A percentile compares a stretch with the other conserved stretches of the same genome.
Evolutionary conservation across 2,888 invertebrate species (phyloP).

Genomic region (Phyllotreta striolata): DNA sequence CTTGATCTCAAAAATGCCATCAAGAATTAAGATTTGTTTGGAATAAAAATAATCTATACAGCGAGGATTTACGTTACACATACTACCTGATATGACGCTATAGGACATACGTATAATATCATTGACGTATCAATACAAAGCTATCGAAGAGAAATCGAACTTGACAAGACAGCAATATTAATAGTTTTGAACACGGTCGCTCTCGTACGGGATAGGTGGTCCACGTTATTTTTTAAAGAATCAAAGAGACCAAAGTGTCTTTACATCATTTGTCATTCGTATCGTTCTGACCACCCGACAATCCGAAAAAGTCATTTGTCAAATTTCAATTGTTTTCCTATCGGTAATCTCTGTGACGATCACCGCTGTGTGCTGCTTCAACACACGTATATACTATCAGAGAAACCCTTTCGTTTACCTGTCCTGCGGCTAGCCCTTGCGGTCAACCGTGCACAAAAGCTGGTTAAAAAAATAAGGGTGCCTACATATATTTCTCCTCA

Average conservation of each 20-base stretch:
- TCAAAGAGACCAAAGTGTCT: constrained; percentile 53
- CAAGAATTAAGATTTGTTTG: no score
- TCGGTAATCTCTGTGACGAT: constrained; percentile 18
- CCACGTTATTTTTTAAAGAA: constrained; percentile 51
- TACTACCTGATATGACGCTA: neutral
- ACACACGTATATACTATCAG: neutral
- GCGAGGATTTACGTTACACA: neutral
- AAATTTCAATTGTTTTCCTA: constrained; percentile 58
- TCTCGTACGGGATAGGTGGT: constrained; percentile 57
- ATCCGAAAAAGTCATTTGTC: constrained; percentile 61
- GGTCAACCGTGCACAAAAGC: neutral
- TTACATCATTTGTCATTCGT: constrained; percentile 62
- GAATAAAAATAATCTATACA: no score
- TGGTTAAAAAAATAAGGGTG: neutral
- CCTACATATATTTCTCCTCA: neutral
- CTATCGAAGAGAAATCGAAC: constrained; percentile 47
- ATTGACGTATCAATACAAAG: constrained; percentile 46
- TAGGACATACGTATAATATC: constrained; percentile 39
- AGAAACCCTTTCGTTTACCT: constrained; percentile 14
- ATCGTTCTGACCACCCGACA: constrained; percentile 58
- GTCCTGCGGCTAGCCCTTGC: neutral
- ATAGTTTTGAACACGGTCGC: constrained; percentile 49
- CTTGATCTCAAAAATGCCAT: no score
- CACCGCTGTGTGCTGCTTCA: constrained; percentile 12
- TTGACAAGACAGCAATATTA: constrained; percentile 52